A percentile compares a stretch with the other conserved stretches of the same genome.
Conservation (phyloP, 2,113 vertebrate species). For the Polypterus bichir region DNA sequence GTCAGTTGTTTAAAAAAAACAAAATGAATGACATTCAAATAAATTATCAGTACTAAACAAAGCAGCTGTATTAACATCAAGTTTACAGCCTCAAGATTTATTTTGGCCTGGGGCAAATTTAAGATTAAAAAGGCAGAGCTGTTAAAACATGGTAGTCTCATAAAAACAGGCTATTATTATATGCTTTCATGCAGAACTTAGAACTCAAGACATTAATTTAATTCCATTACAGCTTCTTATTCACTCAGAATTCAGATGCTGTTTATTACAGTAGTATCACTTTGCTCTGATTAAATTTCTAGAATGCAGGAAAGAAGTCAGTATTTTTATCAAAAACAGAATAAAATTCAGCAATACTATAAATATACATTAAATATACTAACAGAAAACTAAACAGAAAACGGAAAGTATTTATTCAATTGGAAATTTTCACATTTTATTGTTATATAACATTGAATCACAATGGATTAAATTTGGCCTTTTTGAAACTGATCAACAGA, state of each 20-base stretch:
- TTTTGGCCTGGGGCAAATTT: constrained; percentile 51
- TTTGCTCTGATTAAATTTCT: constrained; percentile 23
- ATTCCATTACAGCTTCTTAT: constrained; percentile 34
- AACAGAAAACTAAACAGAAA: no score
- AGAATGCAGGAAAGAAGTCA: no score
- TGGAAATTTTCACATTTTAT: no score
- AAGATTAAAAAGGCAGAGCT: constrained; percentile 52
- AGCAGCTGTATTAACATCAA: constrained; percentile 45
- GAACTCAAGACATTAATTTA: constrained; percentile 46
- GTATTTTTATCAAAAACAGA: no score
- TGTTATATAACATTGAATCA: no score
- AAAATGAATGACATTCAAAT: constrained; percentile 44
- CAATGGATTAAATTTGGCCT: no score
- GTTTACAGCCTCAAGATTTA: constrained; percentile 53
- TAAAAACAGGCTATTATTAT: constrained; percentile 54
- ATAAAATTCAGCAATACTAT: no score
- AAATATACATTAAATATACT: no score
- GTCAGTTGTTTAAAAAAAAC: neutral
- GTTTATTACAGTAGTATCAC: constrained; percentile 35
- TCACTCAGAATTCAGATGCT: constrained; percentile 52
- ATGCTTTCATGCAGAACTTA: constrained; percentile 51
- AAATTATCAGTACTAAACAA: constrained; percentile 45
- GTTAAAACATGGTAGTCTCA: constrained; percentile 36
- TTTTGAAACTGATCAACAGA: no score
- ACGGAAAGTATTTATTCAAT: no score